Evolutionary conservation across 2,888 invertebrate species (phyloP).

Genomic region (Spialia ferax): DNA sequence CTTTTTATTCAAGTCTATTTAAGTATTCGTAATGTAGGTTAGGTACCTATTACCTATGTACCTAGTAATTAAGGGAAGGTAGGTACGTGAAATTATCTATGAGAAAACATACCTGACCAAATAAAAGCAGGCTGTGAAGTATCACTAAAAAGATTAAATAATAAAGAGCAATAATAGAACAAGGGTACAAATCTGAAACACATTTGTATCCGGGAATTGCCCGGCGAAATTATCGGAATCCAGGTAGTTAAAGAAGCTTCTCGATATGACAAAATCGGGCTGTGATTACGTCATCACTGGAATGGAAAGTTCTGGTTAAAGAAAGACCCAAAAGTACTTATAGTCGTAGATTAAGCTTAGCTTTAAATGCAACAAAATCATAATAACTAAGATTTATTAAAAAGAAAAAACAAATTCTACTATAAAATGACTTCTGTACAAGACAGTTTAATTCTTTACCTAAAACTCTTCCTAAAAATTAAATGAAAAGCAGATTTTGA

Average conservation of each 20-base stretch:
- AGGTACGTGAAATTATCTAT: not conserved
- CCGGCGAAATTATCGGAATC: slow-evolving; percentile 47
- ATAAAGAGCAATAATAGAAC: slow-evolving; percentile 18
- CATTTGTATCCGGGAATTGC: slow-evolving; percentile 46
- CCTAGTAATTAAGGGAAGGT: not conserved
- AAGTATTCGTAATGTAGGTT: no score
- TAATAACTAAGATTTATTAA: not conserved
- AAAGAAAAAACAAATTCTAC: no score
- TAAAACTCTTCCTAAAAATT: not conserved
- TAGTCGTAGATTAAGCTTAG: not conserved
- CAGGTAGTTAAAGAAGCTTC: slow-evolving; percentile 42
- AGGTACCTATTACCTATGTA: no score
- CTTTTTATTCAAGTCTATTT: no score
- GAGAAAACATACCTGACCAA: not conserved
- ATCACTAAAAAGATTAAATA: slow-evolving; percentile 13
- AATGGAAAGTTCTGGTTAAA: not conserved
- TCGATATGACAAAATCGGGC: slow-evolving; percentile 40
- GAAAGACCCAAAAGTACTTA: not conserved
- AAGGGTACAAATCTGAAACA: slow-evolving; percentile 37
- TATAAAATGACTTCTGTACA: not conserved
- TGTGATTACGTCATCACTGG: slow-evolving; percentile 50
- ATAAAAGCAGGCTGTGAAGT: not conserved
- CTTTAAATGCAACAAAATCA: not conserved
- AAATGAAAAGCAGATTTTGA: not conserved
- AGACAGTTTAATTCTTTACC: not conserved